Base-by-base conservation (phyloP, 2,888 invertebrate species). In the Pemphredon lugubris region DNA sequence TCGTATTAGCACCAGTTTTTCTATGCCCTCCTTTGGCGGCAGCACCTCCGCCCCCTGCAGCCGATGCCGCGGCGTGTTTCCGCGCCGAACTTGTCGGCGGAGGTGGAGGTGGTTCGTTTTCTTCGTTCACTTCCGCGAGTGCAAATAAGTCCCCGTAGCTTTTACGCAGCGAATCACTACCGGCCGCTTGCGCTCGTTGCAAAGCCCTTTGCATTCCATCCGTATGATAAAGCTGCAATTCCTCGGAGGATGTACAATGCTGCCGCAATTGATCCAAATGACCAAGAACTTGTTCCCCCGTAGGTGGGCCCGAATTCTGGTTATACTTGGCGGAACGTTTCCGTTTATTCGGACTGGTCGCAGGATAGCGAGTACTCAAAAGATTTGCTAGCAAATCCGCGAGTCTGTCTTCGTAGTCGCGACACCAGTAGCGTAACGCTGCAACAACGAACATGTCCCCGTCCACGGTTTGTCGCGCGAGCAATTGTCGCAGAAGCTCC, bases 201-300 rank as follows among this genome's bases (percentile, higher is more conserved):
- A 98, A 91, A 32, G 98, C 97, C 87, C 96, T 94, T 90, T 97
- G 98, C 94, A 98, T 96, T 82, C 94, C 94, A 88, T 97, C 97
- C 90, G 96, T 93, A 77, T 95, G 96, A 90, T 97, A 96, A 86
- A 98, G 93, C 63, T 90, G 90, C n/a, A 89, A 68, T 76, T 90
- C 86, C 66, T 88, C 73, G 66, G 87, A 83, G 7, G 86, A 83
- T 70, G 93, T 92, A 87, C 95, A 95, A 86, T 94, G 94, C 79
- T 94, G 91, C 86, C 97, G 92, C 91, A 98, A 93, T 90, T 96
- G 95, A 89, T 98, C 98, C 86, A 99, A 92, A 91, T 99, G 98
- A 65, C 95, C 95, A 83, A 99, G 92, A 75, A 98, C 96, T 91
- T 95, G 94, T 90, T 96, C 96, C 51, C 96, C 94, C 80, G 94